These are phyloP conservation scores for Dinomys branickii DNA, from an alignment of 2,113 vertebrate species.

Conservation along the genomic window DNA sequence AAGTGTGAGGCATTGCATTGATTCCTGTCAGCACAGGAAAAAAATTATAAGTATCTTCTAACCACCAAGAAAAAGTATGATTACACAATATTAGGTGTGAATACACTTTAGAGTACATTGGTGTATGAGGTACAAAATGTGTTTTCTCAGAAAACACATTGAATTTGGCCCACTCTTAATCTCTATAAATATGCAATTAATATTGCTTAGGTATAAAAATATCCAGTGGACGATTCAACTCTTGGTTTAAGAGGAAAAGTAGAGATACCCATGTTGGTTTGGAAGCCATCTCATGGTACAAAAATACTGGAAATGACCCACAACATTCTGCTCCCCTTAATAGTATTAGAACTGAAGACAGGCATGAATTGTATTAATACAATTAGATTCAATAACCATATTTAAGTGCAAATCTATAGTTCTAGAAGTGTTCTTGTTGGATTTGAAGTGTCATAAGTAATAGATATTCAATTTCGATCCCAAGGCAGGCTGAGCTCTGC, in stretches of 20 bases:
- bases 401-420: background rate
- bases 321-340: background rate
- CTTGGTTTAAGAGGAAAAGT: background rate
- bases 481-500: background rate
- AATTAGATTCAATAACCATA: background rate
- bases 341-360: background rate
- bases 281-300: background rate
- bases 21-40: background rate
- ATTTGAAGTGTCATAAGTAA: background rate
- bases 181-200: background rate
- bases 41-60: background rate
- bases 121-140: background rate
- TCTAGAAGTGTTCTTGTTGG: background rate
- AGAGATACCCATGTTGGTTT: background rate
- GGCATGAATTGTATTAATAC: background rate
- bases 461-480: constrained; percentile 18
- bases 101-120: background rate
- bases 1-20: background rate
- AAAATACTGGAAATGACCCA: background rate
- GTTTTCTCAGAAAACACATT: background rate
- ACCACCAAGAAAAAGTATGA: background rate
- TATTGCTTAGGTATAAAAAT: background rate
- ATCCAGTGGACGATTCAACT: background rate
- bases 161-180: background rate
- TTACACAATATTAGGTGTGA: background rate